Conservation (phyloP, 2,888 invertebrate species). For the Drosophila tanythrix region DNA sequence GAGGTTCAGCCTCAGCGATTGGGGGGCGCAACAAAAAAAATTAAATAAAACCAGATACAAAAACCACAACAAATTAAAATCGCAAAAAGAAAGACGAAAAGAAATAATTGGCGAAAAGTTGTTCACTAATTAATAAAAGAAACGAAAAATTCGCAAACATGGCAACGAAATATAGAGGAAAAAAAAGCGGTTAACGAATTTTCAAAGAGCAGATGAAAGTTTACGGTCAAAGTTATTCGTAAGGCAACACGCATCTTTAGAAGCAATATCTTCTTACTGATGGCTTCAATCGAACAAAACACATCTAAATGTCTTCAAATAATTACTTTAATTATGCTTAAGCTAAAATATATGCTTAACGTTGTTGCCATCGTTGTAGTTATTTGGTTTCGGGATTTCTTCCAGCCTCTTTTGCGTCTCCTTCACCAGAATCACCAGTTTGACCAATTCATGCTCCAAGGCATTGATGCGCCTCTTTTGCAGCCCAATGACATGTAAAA, state of each 20-base stretch:
- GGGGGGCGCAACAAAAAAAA: slow-evolving; percentile 8
- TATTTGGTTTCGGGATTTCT: slow-evolving; percentile 4
- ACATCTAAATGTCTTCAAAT: neutral
- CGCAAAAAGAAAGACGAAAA: slow-evolving; percentile 45
- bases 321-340: neutral
- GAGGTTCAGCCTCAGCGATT: slow-evolving; percentile 44
- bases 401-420: slow-evolving; percentile 44
- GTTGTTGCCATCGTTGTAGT: neutral
- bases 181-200: neutral
- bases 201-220: neutral
- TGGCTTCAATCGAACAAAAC: neutral
- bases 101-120: slow-evolving; percentile 50
- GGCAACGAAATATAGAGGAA: neutral
- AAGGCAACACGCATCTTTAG: neutral
- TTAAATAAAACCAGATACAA: slow-evolving; percentile 29
- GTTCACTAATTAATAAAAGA: slow-evolving; percentile 59
- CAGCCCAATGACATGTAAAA: slow-evolving; percentile 30
- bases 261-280: neutral
- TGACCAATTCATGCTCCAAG: slow-evolving; percentile 43
- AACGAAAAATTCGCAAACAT: slow-evolving; percentile 14
- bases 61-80: slow-evolving; percentile 49
- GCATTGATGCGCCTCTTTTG: slow-evolving; percentile 46
- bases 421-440: slow-evolving; percentile 33
- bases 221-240: neutral
- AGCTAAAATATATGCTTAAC: neutral